Evolutionary conservation across 2,888 invertebrate species (phyloP).

Genomic region (Branchipolynoe longqiensis): DNA sequence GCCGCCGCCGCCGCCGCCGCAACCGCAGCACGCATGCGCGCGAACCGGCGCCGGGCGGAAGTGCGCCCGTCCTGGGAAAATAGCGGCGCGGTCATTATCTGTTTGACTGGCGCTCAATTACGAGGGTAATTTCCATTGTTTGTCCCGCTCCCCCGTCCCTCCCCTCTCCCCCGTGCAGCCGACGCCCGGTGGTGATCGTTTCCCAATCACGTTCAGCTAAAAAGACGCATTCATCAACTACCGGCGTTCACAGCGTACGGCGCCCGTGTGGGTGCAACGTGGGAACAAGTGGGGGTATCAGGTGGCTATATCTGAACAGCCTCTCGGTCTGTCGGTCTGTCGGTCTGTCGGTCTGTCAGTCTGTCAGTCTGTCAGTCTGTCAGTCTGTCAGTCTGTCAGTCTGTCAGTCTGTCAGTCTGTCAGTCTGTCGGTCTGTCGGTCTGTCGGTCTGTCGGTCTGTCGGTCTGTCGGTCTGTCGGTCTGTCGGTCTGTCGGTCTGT

Average conservation of each 20-base stretch:
- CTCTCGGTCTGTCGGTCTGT: no score
- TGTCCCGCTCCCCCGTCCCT: no score
- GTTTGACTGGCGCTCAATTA: slow-evolving; percentile 57
- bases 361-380: no score
- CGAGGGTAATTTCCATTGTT: slow-evolving; percentile 56
- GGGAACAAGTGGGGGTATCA: slow-evolving; percentile 28
- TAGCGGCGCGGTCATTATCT: slow-evolving; percentile 45
- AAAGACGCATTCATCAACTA: slow-evolving; percentile 35
- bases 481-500: no score
- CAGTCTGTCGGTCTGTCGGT: no score
- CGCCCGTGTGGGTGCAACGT: slow-evolving; percentile 1
- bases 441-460: no score
- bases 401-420: no score
- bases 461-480: no score
- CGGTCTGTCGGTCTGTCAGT: no score
- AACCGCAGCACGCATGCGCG: slow-evolving; percentile 24
- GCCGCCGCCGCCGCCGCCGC: not conserved
- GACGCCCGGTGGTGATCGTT: slow-evolving; percentile 33
- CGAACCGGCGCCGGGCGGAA: not conserved
- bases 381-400: no score
- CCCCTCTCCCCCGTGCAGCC: no score
- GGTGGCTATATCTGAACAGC: not conserved
- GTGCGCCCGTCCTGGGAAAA: slow-evolving; percentile 40
- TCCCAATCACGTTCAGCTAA: slow-evolving; percentile 40
- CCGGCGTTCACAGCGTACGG: not conserved